Conservation (phyloP, 1,140 invertebrate genomes). For the Drosophila triauraria region DNA sequence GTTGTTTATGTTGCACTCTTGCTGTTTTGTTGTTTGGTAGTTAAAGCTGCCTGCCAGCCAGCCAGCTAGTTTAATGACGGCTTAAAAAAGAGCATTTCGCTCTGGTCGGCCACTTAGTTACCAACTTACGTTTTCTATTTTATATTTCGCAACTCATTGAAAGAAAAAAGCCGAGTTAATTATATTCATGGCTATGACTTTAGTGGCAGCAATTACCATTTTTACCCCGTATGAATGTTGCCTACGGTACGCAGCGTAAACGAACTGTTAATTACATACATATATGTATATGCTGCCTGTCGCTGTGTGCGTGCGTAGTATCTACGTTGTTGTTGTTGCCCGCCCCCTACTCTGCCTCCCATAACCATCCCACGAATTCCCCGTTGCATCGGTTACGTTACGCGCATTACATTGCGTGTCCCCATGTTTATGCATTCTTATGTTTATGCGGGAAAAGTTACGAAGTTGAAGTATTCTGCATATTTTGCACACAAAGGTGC, state of each 20-base stretch:
- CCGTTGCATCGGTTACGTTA: constrained; percentile 48
- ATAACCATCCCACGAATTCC: constrained; percentile 5
- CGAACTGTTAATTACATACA: constrained; percentile 74
- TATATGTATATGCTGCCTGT: constrained; percentile 24
- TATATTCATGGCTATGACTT: constrained; percentile 79
- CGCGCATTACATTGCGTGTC: constrained; percentile 52
- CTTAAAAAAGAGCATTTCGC: constrained; percentile 55
- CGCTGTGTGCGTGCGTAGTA: constrained; percentile 15
- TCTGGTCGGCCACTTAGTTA: constrained; percentile 61
- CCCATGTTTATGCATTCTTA: constrained; percentile 9
- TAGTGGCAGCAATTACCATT: constrained; percentile 65
- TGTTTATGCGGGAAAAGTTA: constrained; percentile 27
- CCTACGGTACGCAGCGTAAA: constrained; percentile 76
- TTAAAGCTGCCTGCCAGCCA: neutral
- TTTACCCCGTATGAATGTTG: constrained; percentile 46
- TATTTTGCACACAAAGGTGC: neutral
- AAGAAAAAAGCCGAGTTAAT: constrained; percentile 66
- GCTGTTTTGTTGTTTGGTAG: constrained; percentile 11
- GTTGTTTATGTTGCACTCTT: constrained; percentile 58
- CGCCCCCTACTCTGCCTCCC: neutral
- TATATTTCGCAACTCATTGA: constrained; percentile 74
- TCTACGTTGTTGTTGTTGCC: constrained; percentile 6
- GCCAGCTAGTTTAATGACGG: constrained; percentile 39
- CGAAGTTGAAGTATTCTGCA: neutral
- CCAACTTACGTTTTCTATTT: constrained; percentile 73